Evolutionary conservation across 2,113 vertebrate genomes (phyloP), one percentile per base, ranked within the genome.

Genomic region (Cebidichthys violaceus): DNA sequence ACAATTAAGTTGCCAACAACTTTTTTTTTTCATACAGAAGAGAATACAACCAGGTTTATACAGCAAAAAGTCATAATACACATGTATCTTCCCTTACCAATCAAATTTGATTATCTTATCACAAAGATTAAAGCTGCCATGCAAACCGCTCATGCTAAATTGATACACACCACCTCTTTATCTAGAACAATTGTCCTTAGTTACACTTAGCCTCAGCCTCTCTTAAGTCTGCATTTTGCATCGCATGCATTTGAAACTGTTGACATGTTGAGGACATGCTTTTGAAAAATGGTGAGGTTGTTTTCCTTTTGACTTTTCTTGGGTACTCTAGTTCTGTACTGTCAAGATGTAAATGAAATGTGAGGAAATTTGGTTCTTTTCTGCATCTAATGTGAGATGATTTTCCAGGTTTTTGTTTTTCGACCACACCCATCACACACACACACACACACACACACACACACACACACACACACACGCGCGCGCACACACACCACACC

Each of bases 341-440:
- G 71, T 79, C 69, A 50, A 65, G 73, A 83, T 87, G 75, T 83
- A 75, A 88, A 84, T 60, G 71, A 90, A 82, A 67, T 50, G 47
- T 76, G 41, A 70, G 68, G 43, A 74, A 70, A 61, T 61, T 43
- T 8, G n/a, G 14, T 77, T 83, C 7, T 81, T 65, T 81, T 75
- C 60, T 76, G 81, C 54, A 72, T 71, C 39, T 50, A 4, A 70
- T 79, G 73, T 79, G 43, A 55, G 18, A 61, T 45, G 47, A 65
- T 75, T 82, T 82, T 75, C 41, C 55, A 54, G 74, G 41, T 81
- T 79, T 41, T 59, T 70, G 72, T 83, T 85, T 83, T 79, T 27
- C 29, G 27, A 50, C 41, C 27, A 55, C 39, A 13, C 67, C 29
- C 29, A 31, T 3, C 67, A n/a, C 39, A 66, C 10, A 43, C 35